Evolutionary conservation across 2,797 vertebrate genomes (phyloP).

Genomic region (Alectoris magna): DNA sequence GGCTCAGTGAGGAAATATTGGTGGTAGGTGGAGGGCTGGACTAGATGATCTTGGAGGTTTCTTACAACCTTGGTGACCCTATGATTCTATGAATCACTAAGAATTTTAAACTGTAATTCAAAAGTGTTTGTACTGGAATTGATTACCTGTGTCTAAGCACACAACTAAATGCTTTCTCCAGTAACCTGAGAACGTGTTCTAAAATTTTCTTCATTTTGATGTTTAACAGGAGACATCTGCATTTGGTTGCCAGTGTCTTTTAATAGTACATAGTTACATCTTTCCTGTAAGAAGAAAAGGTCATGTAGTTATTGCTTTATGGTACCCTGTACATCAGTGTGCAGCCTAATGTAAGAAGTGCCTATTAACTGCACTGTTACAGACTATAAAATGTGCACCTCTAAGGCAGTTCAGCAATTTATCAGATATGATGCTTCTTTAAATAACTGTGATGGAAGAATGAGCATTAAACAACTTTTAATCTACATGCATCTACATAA

Average conservation of each 20-base stretch:
- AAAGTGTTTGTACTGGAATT: not conserved
- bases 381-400: not conserved
- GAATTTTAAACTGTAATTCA: not conserved
- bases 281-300: not conserved
- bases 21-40: too few species aligned
- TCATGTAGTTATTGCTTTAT: not conserved
- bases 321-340: not conserved
- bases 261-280: not conserved
- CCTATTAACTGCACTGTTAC: not conserved
- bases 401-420: constrained; percentile 4
- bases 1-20: too few species aligned
- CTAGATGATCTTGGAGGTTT: too few species aligned
- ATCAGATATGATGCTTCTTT: not conserved
- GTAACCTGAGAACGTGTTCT: not conserved
- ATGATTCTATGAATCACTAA: not conserved
- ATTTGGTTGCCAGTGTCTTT: not conserved
- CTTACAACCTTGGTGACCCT: too few species aligned
- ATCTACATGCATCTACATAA: constrained; percentile 2
- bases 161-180: not conserved
- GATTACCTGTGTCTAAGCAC: not conserved
- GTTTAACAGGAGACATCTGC: not conserved
- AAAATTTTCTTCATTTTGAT: not conserved
- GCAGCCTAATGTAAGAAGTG: not conserved
- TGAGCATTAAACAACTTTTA: constrained; percentile 34
- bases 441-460: constrained; percentile 28